phyloP scores from a whole-genome alignment of 2,888 invertebrate genomes.

The Hirtodrosophila confusa region DNA sequence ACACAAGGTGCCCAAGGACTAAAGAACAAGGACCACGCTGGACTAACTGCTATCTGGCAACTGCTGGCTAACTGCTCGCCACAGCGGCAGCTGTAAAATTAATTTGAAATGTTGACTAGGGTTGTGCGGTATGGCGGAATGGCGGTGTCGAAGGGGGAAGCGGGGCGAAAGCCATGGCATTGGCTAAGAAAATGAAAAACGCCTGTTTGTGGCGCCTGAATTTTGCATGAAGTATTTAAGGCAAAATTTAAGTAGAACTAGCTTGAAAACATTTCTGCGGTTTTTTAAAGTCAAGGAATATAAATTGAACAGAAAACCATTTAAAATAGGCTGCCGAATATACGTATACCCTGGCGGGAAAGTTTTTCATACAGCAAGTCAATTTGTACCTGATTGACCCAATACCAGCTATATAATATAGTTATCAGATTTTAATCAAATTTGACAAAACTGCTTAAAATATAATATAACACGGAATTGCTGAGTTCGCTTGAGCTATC shows the following conservation, averaged over 20 bases:
- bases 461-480: too few relatives aligned
- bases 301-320: not conserved
- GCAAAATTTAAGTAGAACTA: conserved; percentile 36
- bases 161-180: not conserved
- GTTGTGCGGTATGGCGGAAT: not conserved
- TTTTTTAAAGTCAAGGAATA: not conserved
- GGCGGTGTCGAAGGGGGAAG: not conserved
- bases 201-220: conserved; percentile 33
- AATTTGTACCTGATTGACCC: too few relatives aligned
- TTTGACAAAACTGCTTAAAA: too few relatives aligned
- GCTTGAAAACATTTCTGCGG: not conserved
- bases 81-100: conserved; percentile 70
- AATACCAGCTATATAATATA: too few relatives aligned
- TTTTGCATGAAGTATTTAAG: conserved; percentile 55
- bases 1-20: conserved; percentile 40
- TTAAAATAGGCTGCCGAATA: too few relatives aligned
- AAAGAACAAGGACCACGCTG: conserved; percentile 13
- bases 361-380: too few relatives aligned
- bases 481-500: too few relatives aligned
- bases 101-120: conserved; percentile 67
- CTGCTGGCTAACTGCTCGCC: conserved; percentile 44
- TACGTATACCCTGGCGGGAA: too few relatives aligned
- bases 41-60: conserved; percentile 35
- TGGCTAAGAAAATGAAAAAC: conserved; percentile 17
- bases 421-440: too few relatives aligned